Base-by-base conservation (phyloP, 2,113 vertebrate species). In the Albula glossodonta region DNA sequence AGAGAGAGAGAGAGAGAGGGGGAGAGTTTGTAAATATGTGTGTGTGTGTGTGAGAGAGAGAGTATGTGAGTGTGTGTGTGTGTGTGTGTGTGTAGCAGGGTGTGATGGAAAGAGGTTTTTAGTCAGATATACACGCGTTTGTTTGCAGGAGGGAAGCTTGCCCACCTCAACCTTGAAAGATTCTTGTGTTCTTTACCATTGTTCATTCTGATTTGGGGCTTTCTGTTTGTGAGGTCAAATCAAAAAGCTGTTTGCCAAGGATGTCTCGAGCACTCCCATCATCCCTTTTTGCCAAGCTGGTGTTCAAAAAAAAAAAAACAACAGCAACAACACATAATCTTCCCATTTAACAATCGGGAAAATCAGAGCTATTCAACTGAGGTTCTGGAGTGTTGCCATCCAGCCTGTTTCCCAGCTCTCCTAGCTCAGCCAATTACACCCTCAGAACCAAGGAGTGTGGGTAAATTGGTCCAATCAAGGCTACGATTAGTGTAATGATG, bases 1-100 rank as follows among this genome's bases (percentile, higher is more conserved):
- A 81, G 78, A 82, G 82, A 86, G 51, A 41, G 57, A 31, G 56
- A 70, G 49, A 78, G 79, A 78, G 84, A 56, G 50, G 31, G 31
- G 31, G 31, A 41, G 31, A 41, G 31, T 41, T 41, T 41, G 31
- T 41, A 41, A 2, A n/a, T 81, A 51, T 81, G 85, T 82, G 48
- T 11, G 60, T 70, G 57, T 48, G 52, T 41, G n/a, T 66, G n/a
- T 74, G 80, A 81, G 78, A 82, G 82, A 86, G 60, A 51, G 57
- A 31, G 56, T 80, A 50, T 82, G 79, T 82, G 84, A 56, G 50
- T 84, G 41, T 77, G 49, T 12, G 56, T 10, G 56, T 60, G 3
- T 3, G 56, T 11, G 31, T 41, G 31, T 41, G 31, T 41, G 31
- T 41, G 31, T n/a, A 41, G 31, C 31, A 41, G 31, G 31, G 31